Percentiles rank a stretch among this genome's conserved stretches.
phyloP scores from a whole-genome alignment of 2,113 vertebrate species.

The Pygoscelis adeliae region DNA sequence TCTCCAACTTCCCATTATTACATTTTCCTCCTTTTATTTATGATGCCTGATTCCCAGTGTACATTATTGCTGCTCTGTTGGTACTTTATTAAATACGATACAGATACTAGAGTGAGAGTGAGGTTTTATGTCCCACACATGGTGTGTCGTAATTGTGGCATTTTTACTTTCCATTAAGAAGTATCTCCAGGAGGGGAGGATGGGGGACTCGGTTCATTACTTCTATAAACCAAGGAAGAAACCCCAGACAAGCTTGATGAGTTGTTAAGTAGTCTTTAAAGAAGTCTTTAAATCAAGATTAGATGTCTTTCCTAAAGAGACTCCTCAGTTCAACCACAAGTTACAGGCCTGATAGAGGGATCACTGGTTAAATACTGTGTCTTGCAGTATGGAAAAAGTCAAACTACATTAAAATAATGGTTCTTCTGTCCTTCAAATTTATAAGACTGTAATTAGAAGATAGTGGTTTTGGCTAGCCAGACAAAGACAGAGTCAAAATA shows the following conservation, averaged over 20 bases:
- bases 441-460: neutral
- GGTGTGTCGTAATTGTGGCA: conserved; percentile 73
- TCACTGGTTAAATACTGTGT: neutral
- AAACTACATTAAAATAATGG: neutral
- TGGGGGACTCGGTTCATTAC: conserved; percentile 62
- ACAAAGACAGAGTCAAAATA: neutral
- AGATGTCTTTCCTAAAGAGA: conserved; percentile 43
- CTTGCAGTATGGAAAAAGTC: neutral
- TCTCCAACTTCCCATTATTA: conserved; percentile 38
- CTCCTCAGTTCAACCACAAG: neutral
- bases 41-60: conserved; percentile 50
- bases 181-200: conserved; percentile 65
- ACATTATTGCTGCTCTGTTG: conserved; percentile 68
- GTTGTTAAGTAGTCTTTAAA: conserved; percentile 70
- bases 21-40: conserved; percentile 60
- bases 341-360: neutral
- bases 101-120: conserved; percentile 50
- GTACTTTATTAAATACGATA: conserved; percentile 74
- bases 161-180: conserved; percentile 76
- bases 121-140: conserved; percentile 71
- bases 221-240: conserved; percentile 65
- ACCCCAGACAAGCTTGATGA: conserved; percentile 61
- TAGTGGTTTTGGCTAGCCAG: neutral
- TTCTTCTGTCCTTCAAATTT: neutral
- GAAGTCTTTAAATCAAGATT: conserved; percentile 63